Evolutionary conservation across 2,888 invertebrate species (phyloP).

Genomic region (Aphidoletes aphidimyza): DNA sequence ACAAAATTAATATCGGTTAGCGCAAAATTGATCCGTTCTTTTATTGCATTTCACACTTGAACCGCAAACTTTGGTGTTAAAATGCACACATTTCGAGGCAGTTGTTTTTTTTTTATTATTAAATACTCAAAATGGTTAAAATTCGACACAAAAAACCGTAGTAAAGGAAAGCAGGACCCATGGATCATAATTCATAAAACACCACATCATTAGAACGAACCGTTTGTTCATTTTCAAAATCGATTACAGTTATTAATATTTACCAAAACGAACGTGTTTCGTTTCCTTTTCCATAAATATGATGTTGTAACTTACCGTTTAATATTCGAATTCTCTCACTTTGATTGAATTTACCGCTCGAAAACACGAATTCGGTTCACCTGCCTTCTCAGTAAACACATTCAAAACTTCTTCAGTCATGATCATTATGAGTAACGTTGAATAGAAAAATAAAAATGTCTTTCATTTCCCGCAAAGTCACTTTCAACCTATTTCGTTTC

Average conservation of each 20-base stretch:
- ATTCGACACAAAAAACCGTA: neutral
- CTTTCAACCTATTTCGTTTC: neutral
- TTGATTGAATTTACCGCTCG: neutral
- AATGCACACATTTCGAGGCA: neutral
- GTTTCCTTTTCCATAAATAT: neutral
- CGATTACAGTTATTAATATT: constrained; percentile 51
- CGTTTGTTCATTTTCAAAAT: neutral
- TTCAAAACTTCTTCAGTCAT: neutral
- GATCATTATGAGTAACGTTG: neutral
- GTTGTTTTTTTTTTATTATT: constrained; percentile 6
- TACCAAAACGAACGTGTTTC: neutral
- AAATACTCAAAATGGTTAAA: neutral
- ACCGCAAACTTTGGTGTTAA: neutral
- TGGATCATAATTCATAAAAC: constrained; percentile 54
- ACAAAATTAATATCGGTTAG: neutral
- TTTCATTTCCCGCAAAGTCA: constrained; percentile 32
- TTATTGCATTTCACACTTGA: constrained; percentile 32
- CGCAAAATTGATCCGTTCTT: neutral
- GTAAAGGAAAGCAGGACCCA: neutral
- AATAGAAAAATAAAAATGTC: constrained; percentile 33
- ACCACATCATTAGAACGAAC: neutral
- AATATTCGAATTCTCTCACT: neutral
- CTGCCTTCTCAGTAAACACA: constrained; percentile 39
- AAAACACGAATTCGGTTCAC: neutral
- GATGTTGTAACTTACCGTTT: constrained; percentile 31